Evolutionary conservation across 1,140 invertebrate genomes (phyloP), one percentile per base, ranked within the genome.

Genomic region (Drosophila nasuta): DNA sequence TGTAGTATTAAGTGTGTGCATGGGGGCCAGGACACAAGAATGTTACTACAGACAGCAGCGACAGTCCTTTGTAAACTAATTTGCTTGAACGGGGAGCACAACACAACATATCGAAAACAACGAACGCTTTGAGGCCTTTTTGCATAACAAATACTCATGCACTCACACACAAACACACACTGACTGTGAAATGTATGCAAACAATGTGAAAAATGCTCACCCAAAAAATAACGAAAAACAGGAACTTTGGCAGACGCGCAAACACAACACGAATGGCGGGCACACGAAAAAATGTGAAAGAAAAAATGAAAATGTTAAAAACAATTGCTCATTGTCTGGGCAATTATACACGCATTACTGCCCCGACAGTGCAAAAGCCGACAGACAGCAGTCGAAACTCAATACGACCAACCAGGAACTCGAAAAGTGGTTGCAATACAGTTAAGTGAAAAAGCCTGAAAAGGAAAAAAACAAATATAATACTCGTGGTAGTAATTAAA

Each of bases 291-390:
- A 59, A 65, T 28, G 45, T 33, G 15, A 43, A 17, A 51, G 17
- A 13, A 17, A 52, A 70, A 85, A 67, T 71, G 67, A 76, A 73
- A 87, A 82, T 79, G 28, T 71, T 78, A 72, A 89, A 89, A 89
- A 89, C 86, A 89, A 85, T 89, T 85, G 81, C 85, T 89, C 85
- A 89, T 89, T 89, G 85, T 89, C 85, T 89, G 85, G 66, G 81
- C 86, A 89, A 89, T 89, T 89, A 89, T 81, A 89, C 65, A 89
- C 85, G 85, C 85, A 83, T 81, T 88, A 85, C 85, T 88, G 83
- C 77, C 51, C 71, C 33, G 35, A 7, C 28, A 30, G 20, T 3
- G 28, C n/a, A 13, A 6, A 79, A 68, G 68, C 51, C 72, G 51
- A 76, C 59, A 68, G 60, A 75, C 56, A 57, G 30, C 17, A 20